Base-by-base conservation (phyloP, 64 coral and sea anemone genomes). In the Hydrozoanthus tunicans region DNA sequence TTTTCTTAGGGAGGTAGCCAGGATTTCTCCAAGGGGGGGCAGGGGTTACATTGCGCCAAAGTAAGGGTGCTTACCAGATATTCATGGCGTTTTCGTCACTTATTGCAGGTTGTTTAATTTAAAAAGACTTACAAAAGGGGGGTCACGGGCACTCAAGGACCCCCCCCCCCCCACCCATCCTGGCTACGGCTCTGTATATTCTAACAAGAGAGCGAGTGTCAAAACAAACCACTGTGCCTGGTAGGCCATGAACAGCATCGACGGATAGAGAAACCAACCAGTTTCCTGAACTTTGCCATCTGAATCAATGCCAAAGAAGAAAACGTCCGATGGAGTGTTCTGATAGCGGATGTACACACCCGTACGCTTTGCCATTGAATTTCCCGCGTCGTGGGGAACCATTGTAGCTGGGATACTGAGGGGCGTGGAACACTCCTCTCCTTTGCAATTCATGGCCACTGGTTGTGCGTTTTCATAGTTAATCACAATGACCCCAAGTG, bases 231-330 rank as follows among this genome's bases (percentile, higher is more conserved):
- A 96, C 17, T 96, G 95, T 6, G 92, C 95, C 25, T 96, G 95
- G 64, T 94, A 96, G 1, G 89, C 95, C 89, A 92, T 59, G 79
- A 96, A 96, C 63, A 72, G 61, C 95, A 94, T 94, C 7, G 91
- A 93, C 6, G 95, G 92, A n/a, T 94, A 96, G 68, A 96, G 78
- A 67, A 94, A 96, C 95, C 95, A 96, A 15, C 92, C 85, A 6
- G 92, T 94, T 83, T 96, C 82, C 11, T 94, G 82, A n/a, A 94
- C 95, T 60, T 90, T 93, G 6, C 92, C 95, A 54, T 92, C 76
- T 7, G 89, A 68, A 56, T 96, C 95, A 17, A 96, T 94, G 3
- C 95, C 95, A 83, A 96, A 96, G 25, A 89, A 89, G 81, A 96
- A 96, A 59, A 77, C 75, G 15, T 94, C 95, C 14, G 95, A 94